A percentile compares a stretch with the other conserved stretches of the same genome.
Conservation (phyloP, 2,113 vertebrate species). For the Anolis sagrei region DNA sequence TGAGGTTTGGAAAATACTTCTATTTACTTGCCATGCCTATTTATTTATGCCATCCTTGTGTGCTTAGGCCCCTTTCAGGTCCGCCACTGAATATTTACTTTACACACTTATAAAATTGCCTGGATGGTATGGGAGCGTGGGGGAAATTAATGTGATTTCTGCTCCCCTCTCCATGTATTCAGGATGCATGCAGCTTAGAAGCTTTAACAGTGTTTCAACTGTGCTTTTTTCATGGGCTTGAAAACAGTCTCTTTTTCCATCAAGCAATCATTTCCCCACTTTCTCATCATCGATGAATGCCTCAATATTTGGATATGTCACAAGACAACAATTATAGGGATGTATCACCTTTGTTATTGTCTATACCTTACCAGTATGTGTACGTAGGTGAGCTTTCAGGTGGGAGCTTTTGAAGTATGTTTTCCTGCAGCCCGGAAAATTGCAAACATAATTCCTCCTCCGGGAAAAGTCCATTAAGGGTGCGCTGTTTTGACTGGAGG, state of each 20-base stretch:
- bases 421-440: constrained; percentile 93
- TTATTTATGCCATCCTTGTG: too few species aligned
- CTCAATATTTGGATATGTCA: background rate
- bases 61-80: too few species aligned
- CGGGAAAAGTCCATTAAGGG: constrained; percentile 91
- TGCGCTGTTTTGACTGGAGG: constrained; percentile 78
- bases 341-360: background rate
- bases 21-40: too few species aligned
- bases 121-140: too few species aligned
- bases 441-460: constrained; percentile 92
- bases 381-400: constrained; percentile 97
- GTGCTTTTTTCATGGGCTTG: background rate
- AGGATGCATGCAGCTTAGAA: background rate
- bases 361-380: constrained; percentile 88
- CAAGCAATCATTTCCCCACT: background rate
- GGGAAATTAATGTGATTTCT: background rate
- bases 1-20: too few species aligned
- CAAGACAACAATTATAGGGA: rapidly evolving
- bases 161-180: background rate
- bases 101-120: too few species aligned
- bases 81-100: background rate
- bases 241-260: background rate
- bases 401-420: constrained; percentile 99
- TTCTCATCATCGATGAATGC: rapidly evolving
- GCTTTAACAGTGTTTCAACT: background rate